These are phyloP conservation scores for Caenorhabditis inopinata DNA, from an alignment of 1,140 invertebrate species.

Conservation along the genomic window DNA sequence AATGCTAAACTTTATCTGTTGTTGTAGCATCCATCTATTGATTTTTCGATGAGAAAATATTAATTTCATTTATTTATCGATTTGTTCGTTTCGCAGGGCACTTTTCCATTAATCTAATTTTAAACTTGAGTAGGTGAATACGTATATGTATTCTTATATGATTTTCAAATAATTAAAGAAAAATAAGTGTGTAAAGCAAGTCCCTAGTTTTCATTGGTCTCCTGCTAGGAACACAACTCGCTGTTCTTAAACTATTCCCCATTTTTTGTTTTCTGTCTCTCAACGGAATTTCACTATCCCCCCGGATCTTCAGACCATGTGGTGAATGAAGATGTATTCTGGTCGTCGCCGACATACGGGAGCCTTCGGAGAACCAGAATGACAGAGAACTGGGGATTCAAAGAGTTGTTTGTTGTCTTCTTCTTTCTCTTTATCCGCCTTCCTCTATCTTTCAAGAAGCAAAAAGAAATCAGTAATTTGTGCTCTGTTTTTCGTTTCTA, in stretches of 20 bases:
- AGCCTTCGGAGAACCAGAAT: not conserved
- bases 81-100: too few species aligned
- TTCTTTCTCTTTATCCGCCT: not conserved
- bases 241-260: slow-evolving; percentile 23
- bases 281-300: not conserved
- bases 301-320: not conserved
- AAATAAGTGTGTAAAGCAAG: not conserved
- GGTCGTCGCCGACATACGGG: not conserved
- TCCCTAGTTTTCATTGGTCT: not conserved
- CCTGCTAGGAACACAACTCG: slow-evolving; percentile 8
- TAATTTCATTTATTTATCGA: too few species aligned
- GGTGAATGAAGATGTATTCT: slow-evolving; percentile 23
- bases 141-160: not conserved
- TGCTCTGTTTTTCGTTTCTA: not conserved
- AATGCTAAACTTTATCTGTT: too few species aligned
- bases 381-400: not conserved
- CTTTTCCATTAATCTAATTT: too few species aligned
- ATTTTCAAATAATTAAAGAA: not conserved
- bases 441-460: not conserved
- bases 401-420: slow-evolving; percentile 30
- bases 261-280: not conserved
- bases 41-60: too few species aligned
- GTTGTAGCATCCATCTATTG: too few species aligned
- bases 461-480: slow-evolving; percentile 26
- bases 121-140: too few species aligned